phyloP scores from a whole-genome alignment of 2,113 vertebrate genomes.

The Epinephelus lanceolatus region DNA sequence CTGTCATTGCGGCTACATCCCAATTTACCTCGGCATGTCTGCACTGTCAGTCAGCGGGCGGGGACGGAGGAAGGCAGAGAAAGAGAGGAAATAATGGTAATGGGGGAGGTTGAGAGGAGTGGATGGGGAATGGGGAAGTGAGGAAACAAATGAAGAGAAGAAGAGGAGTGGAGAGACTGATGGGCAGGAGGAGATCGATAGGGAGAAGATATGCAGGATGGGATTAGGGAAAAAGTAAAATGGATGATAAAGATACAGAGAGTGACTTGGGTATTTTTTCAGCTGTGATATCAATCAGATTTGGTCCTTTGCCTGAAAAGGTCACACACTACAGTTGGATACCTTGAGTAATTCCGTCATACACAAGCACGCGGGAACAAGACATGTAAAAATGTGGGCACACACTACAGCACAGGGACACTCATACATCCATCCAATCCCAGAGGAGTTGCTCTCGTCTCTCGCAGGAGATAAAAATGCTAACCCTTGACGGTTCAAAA shows the following conservation, averaged over 20 bases:
- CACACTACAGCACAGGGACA: background rate
- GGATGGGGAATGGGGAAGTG: conserved; percentile 12
- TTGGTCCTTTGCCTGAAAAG: conserved; percentile 57
- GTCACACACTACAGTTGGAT: conserved; percentile 51
- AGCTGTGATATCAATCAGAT: conserved; percentile 53
- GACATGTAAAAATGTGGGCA: background rate
- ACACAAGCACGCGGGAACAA: conserved; percentile 10
- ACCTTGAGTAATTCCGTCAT: conserved; percentile 50
- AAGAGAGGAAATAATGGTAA: conserved; percentile 36
- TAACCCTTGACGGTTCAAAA: conserved; percentile 62
- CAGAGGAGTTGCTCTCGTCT: conserved; percentile 28
- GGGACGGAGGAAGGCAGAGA: conserved; percentile 14
- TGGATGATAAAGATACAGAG: conserved; percentile 25
- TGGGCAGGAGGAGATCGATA: conserved; percentile 50
- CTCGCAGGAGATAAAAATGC: conserved; percentile 50
- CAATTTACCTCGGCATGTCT: conserved; percentile 68
- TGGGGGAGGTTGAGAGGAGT: conserved; percentile 24
- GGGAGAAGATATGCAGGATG: conserved; percentile 15
- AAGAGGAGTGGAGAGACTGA: conserved; percentile 25
- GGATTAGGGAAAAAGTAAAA: conserved; percentile 25
- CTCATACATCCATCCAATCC: conserved; percentile 51
- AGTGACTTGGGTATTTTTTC: conserved; percentile 38
- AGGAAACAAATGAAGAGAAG: conserved; percentile 32
- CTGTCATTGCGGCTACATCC: conserved; percentile 69
- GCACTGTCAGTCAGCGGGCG: conserved; percentile 59